These are phyloP conservation scores for Tichodroma muraria DNA, from an alignment of 2,113 vertebrate species.

Conservation along the genomic window DNA sequence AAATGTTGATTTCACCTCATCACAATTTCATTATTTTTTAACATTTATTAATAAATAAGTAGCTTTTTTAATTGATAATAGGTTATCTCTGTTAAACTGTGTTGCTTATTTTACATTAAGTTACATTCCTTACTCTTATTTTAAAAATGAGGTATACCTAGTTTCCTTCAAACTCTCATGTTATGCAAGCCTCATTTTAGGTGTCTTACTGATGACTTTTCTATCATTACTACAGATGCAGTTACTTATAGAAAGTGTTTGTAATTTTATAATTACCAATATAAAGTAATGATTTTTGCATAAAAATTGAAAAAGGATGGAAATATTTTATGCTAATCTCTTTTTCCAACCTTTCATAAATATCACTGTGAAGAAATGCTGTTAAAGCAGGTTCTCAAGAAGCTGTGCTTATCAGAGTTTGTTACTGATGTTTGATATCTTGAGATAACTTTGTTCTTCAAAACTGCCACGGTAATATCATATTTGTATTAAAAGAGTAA, in stretches of 20 bases:
- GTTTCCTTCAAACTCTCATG: conserved; percentile 64
- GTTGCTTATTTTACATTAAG: background rate
- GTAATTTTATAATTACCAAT: conserved; percentile 92
- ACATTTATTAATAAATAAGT: conserved; percentile 67
- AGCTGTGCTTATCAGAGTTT: conserved; percentile 78
- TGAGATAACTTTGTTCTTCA: conserved; percentile 79
- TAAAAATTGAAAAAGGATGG: conserved; percentile 71
- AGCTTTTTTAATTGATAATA: conserved; percentile 61
- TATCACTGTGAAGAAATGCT: conserved; percentile 99
- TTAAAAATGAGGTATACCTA: background rate
- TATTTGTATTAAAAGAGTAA: conserved; percentile 78
- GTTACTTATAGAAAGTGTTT: conserved; percentile 91
- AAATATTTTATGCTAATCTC: conserved; percentile 76
- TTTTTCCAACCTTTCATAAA: conserved; percentile 90
- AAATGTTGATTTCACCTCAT: conserved; percentile 74
- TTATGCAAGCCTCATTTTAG: conserved; percentile 73
- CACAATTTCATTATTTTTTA: conserved; percentile 57
- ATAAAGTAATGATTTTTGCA: conserved; percentile 77
- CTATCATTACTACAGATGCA: conserved; percentile 83
- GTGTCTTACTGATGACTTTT: conserved; percentile 73
- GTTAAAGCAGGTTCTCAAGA: conserved; percentile 82
- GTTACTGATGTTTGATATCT: conserved; percentile 83
- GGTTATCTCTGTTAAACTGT: conserved; percentile 55
- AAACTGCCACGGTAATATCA: conserved; percentile 88
- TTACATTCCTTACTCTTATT: background rate